Base-by-base conservation (phyloP, 2,113 vertebrate genomes). In the Paralichthys olivaceus region DNA sequence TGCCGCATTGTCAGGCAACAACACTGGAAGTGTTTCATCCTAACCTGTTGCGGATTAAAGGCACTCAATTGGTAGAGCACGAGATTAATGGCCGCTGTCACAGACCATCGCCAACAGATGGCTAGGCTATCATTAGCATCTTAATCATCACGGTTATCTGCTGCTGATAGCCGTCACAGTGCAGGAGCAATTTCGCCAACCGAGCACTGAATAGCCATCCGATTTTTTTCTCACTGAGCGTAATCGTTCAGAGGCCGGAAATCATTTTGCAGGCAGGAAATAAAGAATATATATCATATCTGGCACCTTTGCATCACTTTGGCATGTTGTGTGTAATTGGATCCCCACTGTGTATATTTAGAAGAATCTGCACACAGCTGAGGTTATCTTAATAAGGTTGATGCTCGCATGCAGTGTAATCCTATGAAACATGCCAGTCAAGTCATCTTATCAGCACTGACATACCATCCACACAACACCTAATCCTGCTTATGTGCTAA, bases 401-500 rank as follows among this genome's bases (percentile, higher is more conserved):
- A 53, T 37, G 71, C 66, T 53, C 19, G 64, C 64, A 63, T 69
- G 57, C 43, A n/a, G 60, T 78, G 74, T 87, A 85, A 88, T 87
- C 75, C 81, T 49, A 32, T 73, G 72, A 76, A 87, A 79, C 79
- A 69, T 76, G 82, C 45, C 84, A 81, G 75, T 77, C 51, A 77
- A 79, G 77, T 76, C 79, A 65, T 81, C 49, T 85, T 87, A 90
- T 90, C 87, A 60, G 77, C 62, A 5, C 58, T n/a, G 80, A 79
- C 84, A 81, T 79, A 60, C 77, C 67, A 26, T 83, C 59, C 75
- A 73, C 81, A 80, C 78, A 80, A 34, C 87, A 75, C 64, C 73
- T 90, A 84, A 90, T 90, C 90, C 89, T 56, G 79, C 83, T 68
- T 77, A 57, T 55, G 84, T 59, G 62, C 54, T 90, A 85, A 91